Conservation (phyloP, 2,888 invertebrate genomes). For the Cyaniris semiargus region DNA sequence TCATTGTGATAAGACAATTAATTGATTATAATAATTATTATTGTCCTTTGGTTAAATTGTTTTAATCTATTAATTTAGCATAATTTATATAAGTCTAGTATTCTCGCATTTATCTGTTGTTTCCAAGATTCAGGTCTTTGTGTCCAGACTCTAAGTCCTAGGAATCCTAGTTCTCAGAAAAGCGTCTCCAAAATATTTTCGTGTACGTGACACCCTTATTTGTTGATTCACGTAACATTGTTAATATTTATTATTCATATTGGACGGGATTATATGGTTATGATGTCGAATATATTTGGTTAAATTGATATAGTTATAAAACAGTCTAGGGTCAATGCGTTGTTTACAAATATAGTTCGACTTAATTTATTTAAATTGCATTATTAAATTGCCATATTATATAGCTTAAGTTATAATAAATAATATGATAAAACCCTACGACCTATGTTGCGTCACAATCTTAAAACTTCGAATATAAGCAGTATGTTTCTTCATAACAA, state of each 20-base stretch:
- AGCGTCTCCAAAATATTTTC: background rate
- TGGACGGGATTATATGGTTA: background rate
- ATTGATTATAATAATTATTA: background rate
- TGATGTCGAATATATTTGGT: constrained; percentile 13
- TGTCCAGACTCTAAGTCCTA: background rate
- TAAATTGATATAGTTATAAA: constrained; percentile 9
- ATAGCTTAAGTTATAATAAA: background rate
- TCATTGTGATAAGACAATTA: background rate
- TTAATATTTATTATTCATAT: constrained; percentile 16
- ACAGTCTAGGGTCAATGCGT: background rate
- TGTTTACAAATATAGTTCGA: constrained; percentile 10
- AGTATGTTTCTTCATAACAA: background rate
- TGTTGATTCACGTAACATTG: background rate
- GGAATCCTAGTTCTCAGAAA: background rate
- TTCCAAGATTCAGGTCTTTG: background rate
- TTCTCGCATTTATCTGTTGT: background rate
- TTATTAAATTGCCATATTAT: background rate
- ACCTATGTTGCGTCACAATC: constrained; percentile 7
- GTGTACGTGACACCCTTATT: background rate
- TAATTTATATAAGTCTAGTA: background rate
- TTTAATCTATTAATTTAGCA: background rate
- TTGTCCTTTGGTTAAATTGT: background rate
- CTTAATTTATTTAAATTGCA: background rate
- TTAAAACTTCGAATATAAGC: background rate
- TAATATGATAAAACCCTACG: constrained; percentile 16